These are phyloP conservation scores for Cosmia pyralina DNA, from an alignment of 2,888 invertebrate species.

Conservation along the genomic window DNA sequence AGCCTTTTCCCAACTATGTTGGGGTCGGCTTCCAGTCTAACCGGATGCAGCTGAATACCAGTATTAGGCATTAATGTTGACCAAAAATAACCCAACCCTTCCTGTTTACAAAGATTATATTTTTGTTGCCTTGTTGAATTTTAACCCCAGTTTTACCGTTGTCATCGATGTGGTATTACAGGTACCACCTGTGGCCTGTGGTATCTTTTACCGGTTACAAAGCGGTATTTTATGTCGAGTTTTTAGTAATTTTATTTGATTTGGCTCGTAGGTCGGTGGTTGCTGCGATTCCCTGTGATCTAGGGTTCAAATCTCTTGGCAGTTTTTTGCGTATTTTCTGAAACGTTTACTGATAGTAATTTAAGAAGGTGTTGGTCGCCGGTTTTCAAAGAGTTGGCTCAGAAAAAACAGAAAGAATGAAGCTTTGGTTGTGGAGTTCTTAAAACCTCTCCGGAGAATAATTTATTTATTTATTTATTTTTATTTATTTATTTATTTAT, in stretches of 20 bases:
- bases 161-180: conserved; percentile 39
- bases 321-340: neutral
- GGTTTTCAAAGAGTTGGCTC: neutral
- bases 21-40: too few relatives aligned
- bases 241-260: conserved; percentile 32
- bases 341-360: neutral
- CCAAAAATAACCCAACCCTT: too few relatives aligned
- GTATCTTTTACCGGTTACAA: conserved; percentile 19
- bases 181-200: conserved; percentile 10
- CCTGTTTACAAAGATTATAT: too few relatives aligned
- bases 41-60: too few relatives aligned
- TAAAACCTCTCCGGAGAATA: neutral
- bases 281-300: conserved; percentile 21
- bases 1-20: too few relatives aligned
- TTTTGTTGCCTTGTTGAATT: conserved; percentile 1
- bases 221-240: conserved; percentile 14
- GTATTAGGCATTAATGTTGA: too few relatives aligned
- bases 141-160: conserved; percentile 10
- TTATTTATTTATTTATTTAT: too few relatives aligned
- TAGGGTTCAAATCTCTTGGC: conserved; percentile 5
- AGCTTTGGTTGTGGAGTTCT: neutral
- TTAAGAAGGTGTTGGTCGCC: too few relatives aligned
- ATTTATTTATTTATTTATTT: too few relatives aligned
- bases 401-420: neutral
- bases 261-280: neutral